Evolutionary conservation across 2,797 vertebrate genomes (phyloP), one percentile per base, ranked within the genome.

Genomic region (Spheniscus humboldti): DNA sequence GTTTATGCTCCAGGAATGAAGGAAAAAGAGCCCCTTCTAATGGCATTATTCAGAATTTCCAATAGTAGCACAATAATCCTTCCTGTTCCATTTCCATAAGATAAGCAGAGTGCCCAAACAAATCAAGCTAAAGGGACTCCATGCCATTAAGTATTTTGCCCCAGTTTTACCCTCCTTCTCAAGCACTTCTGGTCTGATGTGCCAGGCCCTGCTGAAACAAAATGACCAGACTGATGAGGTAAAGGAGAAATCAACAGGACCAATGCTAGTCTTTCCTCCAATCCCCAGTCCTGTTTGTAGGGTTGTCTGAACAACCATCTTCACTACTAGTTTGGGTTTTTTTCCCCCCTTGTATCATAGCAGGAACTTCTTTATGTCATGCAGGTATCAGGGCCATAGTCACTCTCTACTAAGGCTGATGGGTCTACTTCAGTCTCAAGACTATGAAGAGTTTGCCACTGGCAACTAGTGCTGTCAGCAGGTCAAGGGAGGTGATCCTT

Each of bases 81-180:
- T 86, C 13, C 13, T 66, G 10, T 13, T 91, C 31, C 7, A 14
- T 39, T 89, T 76, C 41, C 4, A 1, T 55, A 30, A 86, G 11
- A 24, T 23, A 30, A 56, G 19, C 27, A n/a, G 13, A 23, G 5
- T 33, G 5, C 11, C 23, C 10, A 62, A 71, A 16, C 25, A 82
- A 90, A 78, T 66, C 6, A 19, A 31, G 6, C 25, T 67, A 55
- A 91, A 69, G 27, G 9, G 31, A 33, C 8, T 47, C 10, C 7
- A 7, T 33, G 10, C 1, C 1, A 6, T 45, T 22, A 43, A n/a
- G 0, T 16, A 47, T 60, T 69, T 88, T 62, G 3, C 7, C 9
- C 8, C 4, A 39, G 4, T 75, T 83, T 80, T 78, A 6, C 15
- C 6, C 7, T 69, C 20, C 30, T 66, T 43, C 22, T 47, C 11